A percentile compares a stretch with the other conserved stretches of the same genome.
Conservation (phyloP, 30 jellyfish, hydroid and myxozoan species). For the Aurelia aurita complex sp. Pacific region DNA sequence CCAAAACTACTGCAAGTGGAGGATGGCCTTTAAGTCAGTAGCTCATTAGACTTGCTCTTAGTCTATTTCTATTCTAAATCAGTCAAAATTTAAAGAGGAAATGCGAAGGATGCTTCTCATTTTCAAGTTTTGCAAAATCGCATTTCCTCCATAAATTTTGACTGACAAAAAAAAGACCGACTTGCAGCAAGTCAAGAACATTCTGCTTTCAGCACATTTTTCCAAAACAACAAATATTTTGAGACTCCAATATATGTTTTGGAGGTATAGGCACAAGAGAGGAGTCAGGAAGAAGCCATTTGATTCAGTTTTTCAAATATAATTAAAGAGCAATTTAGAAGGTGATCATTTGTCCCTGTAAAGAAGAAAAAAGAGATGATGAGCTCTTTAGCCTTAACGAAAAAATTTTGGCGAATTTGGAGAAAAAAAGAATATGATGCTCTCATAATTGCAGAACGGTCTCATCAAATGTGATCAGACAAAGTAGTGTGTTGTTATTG, state of each 20-base stretch:
- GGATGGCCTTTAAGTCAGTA: too few species aligned
- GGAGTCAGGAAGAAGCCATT: background rate
- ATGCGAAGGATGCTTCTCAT: too few species aligned
- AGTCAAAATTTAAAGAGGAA: too few species aligned
- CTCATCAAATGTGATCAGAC: constrained; percentile 24
- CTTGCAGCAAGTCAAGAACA: too few species aligned
- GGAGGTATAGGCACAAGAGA: background rate
- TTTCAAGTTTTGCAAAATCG: too few species aligned
- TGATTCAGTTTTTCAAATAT: background rate
- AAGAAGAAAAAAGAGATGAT: background rate
- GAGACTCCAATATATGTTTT: background rate
- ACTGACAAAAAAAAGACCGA: too few species aligned
- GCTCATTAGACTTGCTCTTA: too few species aligned
- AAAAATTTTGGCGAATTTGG: background rate
- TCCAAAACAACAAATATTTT: background rate
- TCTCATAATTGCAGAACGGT: constrained; percentile 74
- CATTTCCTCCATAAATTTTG: too few species aligned
- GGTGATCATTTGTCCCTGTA: constrained; percentile 72
- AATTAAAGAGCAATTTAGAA: constrained; percentile 41
- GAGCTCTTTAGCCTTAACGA: background rate
- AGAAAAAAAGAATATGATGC: background rate
- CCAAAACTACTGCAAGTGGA: too few species aligned
- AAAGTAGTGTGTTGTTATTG: constrained; percentile 15
- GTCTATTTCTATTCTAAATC: too few species aligned
- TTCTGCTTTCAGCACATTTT: too few species aligned